Percentiles rank a stretch among this genome's conserved stretches.
Evolutionary conservation across 2,888 invertebrate genomes (phyloP).

Genomic region (Chironomus riparius): DNA sequence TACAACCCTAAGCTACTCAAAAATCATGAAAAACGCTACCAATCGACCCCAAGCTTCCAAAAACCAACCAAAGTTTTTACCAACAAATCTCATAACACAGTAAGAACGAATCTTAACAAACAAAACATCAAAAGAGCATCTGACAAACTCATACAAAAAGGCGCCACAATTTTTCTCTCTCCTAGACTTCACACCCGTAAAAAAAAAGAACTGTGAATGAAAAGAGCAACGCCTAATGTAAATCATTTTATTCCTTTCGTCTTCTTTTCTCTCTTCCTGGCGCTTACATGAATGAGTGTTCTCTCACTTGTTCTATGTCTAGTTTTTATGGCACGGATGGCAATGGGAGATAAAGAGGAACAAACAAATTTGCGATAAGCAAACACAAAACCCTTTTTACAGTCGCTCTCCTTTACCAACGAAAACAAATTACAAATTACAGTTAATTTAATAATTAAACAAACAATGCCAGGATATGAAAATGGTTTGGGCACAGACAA

Average conservation of each 20-base stretch:
- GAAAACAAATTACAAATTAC: constrained; percentile 19
- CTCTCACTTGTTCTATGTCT: background rate
- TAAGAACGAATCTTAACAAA: no score
- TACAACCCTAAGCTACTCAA: no score
- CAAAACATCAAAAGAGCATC: no score
- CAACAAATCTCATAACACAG: no score
- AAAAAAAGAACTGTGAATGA: no score
- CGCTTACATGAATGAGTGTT: background rate
- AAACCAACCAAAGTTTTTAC: no score
- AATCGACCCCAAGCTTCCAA: no score
- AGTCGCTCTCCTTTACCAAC: background rate
- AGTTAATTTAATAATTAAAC: constrained; percentile 22
- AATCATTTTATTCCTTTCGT: background rate
- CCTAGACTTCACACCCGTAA: no score
- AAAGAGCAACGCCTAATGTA: background rate
- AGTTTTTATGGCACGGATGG: background rate
- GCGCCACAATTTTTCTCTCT: no score
- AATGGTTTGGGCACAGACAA: background rate
- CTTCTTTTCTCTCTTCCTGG: background rate
- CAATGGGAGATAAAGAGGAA: constrained; percentile 1
- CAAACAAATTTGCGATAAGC: constrained; percentile 21
- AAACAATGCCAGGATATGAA: background rate
- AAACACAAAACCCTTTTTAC: constrained; percentile 5
- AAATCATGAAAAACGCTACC: no score
- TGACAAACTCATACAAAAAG: no score